Evolutionary conservation across 2,888 invertebrate genomes (phyloP), one percentile per base, ranked within the genome.

Genomic region (Dendrolimus pini): DNA sequence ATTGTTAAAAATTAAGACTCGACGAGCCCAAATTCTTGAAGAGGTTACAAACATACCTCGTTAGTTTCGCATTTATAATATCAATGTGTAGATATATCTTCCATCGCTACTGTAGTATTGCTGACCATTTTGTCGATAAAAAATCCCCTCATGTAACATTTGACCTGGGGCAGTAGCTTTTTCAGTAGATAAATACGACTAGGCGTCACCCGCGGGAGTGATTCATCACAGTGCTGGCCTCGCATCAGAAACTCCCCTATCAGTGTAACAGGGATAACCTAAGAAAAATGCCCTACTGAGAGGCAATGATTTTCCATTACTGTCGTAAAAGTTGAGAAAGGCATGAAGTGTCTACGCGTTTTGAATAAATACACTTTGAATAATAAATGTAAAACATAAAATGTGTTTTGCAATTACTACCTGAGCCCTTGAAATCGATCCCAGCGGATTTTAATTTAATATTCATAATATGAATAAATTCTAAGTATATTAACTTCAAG

Each of bases 161-260:
- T 62, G 59, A 64, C 60, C 63, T 52, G 53, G 53, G 57, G 61
- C 59, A 68, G 66, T 74, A 69, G 70, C 65, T 75, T 72, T 70
- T 75, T 70, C 67, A 68, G 64, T 65, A 68, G 67, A 71, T 64
- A 72, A 75, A 72, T 72, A 72, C 70, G 70, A 70, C 59, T 61
- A 64, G 67, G 64, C 62, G 66, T 60, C 64, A 61, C 83, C 76
- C 78, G 52, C 41, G 80, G 80, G 82, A 74, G 69, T 67, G 62
- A 82, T 83, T 74, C 74, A 74, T 83, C 81, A 78, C 76, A 60
- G 59, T 63, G 66, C 64, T 61, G 61, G 54, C 55, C 53, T 58
- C 62, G 63, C 62, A 65, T 64, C 62, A 63, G 65, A 66, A 60
- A 60, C 64, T 62, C 59, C 60, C 58, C 65, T 62, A 56, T 54